Evolutionary conservation across 1,140 invertebrate species (phyloP).

Genomic region (Bombus picipes): DNA sequence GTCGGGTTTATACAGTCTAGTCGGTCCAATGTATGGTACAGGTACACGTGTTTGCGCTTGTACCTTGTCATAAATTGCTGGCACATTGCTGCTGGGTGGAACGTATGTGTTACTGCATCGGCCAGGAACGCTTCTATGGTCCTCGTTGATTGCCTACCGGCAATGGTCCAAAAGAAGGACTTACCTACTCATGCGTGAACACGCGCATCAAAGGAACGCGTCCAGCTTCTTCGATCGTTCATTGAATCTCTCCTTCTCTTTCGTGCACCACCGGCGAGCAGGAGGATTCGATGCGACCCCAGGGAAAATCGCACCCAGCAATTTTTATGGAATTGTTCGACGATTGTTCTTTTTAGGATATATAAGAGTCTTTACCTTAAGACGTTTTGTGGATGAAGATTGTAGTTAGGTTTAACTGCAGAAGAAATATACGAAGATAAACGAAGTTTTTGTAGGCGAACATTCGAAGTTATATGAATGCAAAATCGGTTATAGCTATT

Average conservation of each 20-base stretch:
- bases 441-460: too few relatives aligned
- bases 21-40: not conserved
- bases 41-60: conserved; percentile 29
- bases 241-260: conserved; percentile 59
- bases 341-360: not conserved
- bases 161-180: conserved; percentile 51
- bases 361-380: too few relatives aligned
- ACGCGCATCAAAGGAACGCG: conserved; percentile 64
- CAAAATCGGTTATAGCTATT: conserved; percentile 4
- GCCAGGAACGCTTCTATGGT: conserved; percentile 35
- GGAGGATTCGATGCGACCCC: not conserved
- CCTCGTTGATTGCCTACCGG: conserved; percentile 40
- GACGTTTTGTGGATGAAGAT: too few relatives aligned
- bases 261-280: conserved; percentile 29
- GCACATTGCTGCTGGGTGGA: conserved; percentile 42
- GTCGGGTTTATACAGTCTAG: not conserved
- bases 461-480: not conserved
- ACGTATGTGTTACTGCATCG: conserved; percentile 45
- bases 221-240: conserved; percentile 66
- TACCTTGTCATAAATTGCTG: conserved; percentile 60
- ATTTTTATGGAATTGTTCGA: conserved; percentile 31
- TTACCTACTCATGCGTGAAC: conserved; percentile 57
- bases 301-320: conserved; percentile 1
- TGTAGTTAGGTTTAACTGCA: too few relatives aligned
- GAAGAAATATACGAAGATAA: too few relatives aligned